Evolutionary conservation across 53 echinoderm and acorn worm species (phyloP).

Genomic region (Zoroaster sp.): DNA sequence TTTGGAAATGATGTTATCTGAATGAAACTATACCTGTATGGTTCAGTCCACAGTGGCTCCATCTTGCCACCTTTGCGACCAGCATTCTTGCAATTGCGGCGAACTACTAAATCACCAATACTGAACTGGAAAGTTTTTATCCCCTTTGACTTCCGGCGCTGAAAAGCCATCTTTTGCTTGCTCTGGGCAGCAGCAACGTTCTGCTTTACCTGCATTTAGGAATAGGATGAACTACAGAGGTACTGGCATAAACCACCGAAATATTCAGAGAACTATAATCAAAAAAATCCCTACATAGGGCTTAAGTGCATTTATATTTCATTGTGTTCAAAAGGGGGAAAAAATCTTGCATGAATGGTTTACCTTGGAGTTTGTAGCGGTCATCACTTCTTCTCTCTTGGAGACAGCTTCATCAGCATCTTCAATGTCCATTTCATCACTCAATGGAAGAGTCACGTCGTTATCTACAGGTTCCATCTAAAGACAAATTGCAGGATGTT

Average conservation of each 20-base stretch:
- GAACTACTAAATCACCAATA: background rate
- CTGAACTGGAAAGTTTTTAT: background rate
- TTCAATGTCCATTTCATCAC: background rate
- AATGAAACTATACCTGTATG: background rate
- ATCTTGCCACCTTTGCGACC: constrained; percentile 16
- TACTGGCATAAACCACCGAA: no score
- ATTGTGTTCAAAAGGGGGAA: no score
- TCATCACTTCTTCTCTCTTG: background rate
- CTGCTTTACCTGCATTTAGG: no score
- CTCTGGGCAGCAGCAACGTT: background rate
- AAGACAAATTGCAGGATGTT: background rate
- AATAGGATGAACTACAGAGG: no score
- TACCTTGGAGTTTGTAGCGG: no score
- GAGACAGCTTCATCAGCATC: background rate
- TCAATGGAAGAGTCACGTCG: background rate
- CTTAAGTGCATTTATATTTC: no score
- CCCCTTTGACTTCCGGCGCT: background rate
- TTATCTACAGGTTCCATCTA: background rate
- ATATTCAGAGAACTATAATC: no score
- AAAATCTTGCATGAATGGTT: no score
- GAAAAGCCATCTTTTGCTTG: background rate
- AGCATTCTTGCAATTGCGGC: background rate
- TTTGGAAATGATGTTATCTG: background rate
- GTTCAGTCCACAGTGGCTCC: background rate
- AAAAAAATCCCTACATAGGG: no score